phyloP scores from a whole-genome alignment of 2,797 vertebrate genomes.

The Chaetophractus vellerosus region DNA sequence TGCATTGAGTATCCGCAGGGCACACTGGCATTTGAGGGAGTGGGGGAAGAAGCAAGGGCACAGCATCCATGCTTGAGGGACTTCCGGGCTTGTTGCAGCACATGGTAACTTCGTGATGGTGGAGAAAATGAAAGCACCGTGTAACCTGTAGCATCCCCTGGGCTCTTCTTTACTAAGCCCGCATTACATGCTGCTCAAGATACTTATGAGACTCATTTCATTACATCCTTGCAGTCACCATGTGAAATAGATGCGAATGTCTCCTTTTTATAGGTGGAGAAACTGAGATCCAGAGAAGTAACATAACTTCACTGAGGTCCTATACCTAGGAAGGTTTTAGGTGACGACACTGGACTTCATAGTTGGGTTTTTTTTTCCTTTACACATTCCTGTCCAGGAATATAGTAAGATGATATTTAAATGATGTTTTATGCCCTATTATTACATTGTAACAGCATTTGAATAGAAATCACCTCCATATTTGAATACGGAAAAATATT shows the following conservation, averaged over 20 bases:
- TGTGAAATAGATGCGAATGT: neutral
- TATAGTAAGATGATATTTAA: neutral
- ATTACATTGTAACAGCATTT: neutral
- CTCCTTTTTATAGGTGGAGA: neutral
- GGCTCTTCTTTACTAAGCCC: neutral
- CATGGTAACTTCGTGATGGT: neutral
- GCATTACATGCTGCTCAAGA: accelerated
- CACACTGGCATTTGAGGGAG: neutral
- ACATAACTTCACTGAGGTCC: neutral
- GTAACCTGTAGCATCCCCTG: neutral
- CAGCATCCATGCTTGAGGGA: neutral
- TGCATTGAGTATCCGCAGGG: conserved; percentile 18
- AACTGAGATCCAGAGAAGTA: conserved; percentile 5
- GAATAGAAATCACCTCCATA: neutral
- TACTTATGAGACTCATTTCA: neutral
- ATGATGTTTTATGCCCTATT: neutral
- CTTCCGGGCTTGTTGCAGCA: neutral
- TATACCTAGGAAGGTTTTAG: neutral
- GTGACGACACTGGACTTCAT: neutral
- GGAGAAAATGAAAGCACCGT: neutral
- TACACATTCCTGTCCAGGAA: neutral
- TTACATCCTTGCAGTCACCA: neutral
- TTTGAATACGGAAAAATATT: neutral
- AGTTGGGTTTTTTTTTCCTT: neutral
- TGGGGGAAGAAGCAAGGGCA: neutral